These are phyloP conservation scores for Oxystoma pomonae DNA, from an alignment of 2,888 invertebrate species.

Conservation along the genomic window DNA sequence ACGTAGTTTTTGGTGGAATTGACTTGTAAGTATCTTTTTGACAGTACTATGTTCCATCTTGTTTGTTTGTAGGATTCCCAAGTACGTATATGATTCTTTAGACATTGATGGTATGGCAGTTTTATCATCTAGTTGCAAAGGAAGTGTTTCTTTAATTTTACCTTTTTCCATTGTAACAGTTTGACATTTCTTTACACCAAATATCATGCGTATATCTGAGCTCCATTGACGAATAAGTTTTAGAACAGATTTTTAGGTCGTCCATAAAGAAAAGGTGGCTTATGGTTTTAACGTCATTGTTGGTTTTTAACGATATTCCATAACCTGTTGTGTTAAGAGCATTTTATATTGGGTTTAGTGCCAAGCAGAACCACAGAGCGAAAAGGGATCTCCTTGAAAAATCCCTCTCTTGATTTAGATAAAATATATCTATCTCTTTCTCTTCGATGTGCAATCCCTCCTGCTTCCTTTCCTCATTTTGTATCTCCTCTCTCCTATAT, in stretches of 20 bases:
- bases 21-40: not conserved
- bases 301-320: not conserved
- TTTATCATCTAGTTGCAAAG: not conserved
- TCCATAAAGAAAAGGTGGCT: conserved; percentile 5
- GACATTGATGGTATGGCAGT: not conserved
- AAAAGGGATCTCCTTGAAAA: conserved; percentile 2
- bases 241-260: not conserved
- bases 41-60: not conserved
- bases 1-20: not conserved
- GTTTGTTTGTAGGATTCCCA: conserved; percentile 2
- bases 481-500: too few species aligned
- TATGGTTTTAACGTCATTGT: not conserved
- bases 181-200: conserved; percentile 8
- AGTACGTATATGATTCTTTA: not conserved
- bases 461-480: too few species aligned
- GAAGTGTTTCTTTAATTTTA: not conserved
- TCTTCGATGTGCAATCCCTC: too few species aligned
- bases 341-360: not conserved
- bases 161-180: not conserved
- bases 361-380: conserved; percentile 2
- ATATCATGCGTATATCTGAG: not conserved
- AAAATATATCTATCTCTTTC: too few species aligned
- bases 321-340: not conserved
- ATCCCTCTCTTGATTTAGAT: conserved; percentile 2
- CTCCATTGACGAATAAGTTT: not conserved